phyloP scores from a whole-genome alignment of 1,140 invertebrate species.

The Solenopsis fugax region DNA sequence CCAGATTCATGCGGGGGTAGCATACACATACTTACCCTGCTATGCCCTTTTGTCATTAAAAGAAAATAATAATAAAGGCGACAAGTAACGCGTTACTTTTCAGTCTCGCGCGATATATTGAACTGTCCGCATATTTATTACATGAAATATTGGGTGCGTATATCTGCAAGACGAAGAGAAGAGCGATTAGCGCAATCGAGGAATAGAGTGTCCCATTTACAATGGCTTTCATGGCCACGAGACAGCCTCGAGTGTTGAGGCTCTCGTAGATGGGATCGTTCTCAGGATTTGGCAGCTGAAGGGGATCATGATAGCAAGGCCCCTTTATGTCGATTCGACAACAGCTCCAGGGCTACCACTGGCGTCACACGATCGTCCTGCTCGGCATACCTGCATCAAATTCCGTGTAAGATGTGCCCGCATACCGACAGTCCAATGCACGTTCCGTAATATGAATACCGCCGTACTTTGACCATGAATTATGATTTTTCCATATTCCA shows the following conservation, averaged over 20 bases:
- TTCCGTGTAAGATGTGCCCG: slow-evolving; percentile 60
- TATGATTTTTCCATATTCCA: slow-evolving; percentile 54
- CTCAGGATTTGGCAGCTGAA: slow-evolving; percentile 74
- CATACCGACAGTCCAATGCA: slow-evolving; percentile 54
- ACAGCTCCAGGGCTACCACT: slow-evolving; percentile 68
- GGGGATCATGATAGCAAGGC: slow-evolving; percentile 73
- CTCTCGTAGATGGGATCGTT: slow-evolving; percentile 75
- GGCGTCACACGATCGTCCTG: slow-evolving; percentile 72
- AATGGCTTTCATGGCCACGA: slow-evolving; percentile 63
- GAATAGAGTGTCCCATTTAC: slow-evolving; percentile 71
- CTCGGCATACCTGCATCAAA: slow-evolving; percentile 69
- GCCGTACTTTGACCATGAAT: slow-evolving; percentile 49
- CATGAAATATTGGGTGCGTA: slow-evolving; percentile 38
- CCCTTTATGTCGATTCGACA: slow-evolving; percentile 73
- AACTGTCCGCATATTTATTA: slow-evolving; percentile 42
- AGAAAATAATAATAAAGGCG: too few species aligned
- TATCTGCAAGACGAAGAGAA: slow-evolving; percentile 72
- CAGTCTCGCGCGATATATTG: background rate
- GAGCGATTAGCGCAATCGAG: slow-evolving; percentile 55
- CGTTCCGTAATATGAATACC: slow-evolving; percentile 57
- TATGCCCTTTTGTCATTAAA: too few species aligned
- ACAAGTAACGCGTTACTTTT: too few species aligned
- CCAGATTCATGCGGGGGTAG: too few species aligned
- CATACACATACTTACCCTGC: too few species aligned
- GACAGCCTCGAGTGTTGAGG: slow-evolving; percentile 69